phyloP scores from a whole-genome alignment of 1,140 invertebrate species.

The Brachionus manjavacas region DNA sequence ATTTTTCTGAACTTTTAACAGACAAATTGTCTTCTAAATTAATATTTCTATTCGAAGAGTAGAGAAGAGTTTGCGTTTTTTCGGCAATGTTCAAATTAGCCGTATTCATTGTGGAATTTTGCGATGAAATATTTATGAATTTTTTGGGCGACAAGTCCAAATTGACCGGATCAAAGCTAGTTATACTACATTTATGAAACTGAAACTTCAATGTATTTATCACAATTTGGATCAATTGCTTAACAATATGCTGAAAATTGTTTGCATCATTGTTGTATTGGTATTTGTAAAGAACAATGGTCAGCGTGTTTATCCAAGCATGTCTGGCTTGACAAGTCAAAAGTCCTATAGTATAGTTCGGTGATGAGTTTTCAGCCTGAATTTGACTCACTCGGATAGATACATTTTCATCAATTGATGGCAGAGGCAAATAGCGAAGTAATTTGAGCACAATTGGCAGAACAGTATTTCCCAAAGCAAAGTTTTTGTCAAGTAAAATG shows the following conservation, averaged over 20 bases:
- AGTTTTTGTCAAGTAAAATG: slow-evolving; percentile 80
- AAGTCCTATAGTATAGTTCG: slow-evolving; percentile 77
- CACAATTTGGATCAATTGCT: slow-evolving; percentile 79
- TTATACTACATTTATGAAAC: slow-evolving; percentile 64
- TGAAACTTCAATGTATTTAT: slow-evolving; percentile 86
- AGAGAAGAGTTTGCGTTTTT: neutral
- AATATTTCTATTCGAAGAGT: slow-evolving; percentile 12
- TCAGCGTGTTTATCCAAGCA: slow-evolving; percentile 83
- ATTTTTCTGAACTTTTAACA: neutral
- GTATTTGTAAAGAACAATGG: slow-evolving; percentile 97
- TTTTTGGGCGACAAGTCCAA: neutral
- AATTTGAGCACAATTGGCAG: slow-evolving; percentile 77
- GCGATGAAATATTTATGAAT: neutral
- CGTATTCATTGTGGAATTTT: neutral
- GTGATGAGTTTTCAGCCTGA: slow-evolving; percentile 60
- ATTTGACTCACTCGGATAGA: slow-evolving; percentile 57
- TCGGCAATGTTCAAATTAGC: neutral
- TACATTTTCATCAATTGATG: slow-evolving; percentile 49
- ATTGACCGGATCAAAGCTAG: neutral
- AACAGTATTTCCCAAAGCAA: slow-evolving; percentile 77
- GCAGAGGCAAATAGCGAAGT: slow-evolving; percentile 79
- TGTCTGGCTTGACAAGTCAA: slow-evolving; percentile 75
- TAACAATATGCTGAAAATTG: slow-evolving; percentile 66
- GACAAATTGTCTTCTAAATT: neutral
- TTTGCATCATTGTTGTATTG: slow-evolving; percentile 70